Base-by-base conservation (phyloP, 2,888 invertebrate genomes). In the Drosophila melanocephala region DNA sequence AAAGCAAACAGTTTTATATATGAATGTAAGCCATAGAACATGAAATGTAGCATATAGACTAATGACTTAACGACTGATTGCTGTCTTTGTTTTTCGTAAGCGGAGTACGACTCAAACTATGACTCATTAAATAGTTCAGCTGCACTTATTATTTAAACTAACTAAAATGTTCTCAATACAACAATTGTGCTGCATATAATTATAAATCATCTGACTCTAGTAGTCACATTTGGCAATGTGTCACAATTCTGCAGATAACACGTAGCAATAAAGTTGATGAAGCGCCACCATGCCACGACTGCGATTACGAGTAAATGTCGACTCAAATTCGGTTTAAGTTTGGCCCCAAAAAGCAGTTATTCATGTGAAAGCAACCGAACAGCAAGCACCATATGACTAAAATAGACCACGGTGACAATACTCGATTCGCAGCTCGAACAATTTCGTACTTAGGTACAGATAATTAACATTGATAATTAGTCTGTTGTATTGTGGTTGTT, bases 381-480 rank as follows among this genome's bases (percentile, higher is more conserved):
- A 60, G 55, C 79, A 76, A 51, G 51, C 16, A 30, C 10, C 28
- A 39, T n/a, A 33, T 16, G 19, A 70, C 22, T 26, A 16, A 22
- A 56, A 62, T 60, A 66, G 52, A 67, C 42, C 52, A 5, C 37
- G 33, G 39, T 57, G 37, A 1, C 44, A 58, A 37, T 51, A 33
- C 35, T 14, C 30, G 37, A 28, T 28, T 28, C 35, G 42, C 44
- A 42, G 22, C 26, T 9, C 10, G 33, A 28, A 30, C 42, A 51
- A 28, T 9, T 30, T 30, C 33, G 37, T 52, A 61, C 42, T 28
- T 50, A 0, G 52, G 51, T 44, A 22, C 26, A 75, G 58, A 78
- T 71, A 77, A 83, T 74, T 72, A 67, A 39, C 77, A 68, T 52
- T 69, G 58, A 68, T 75, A 85, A 85, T 85, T 83, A 81, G 66